These are phyloP conservation scores for Cyanocitta stelleri DNA, from an alignment of 2,113 vertebrate genomes.

Conservation along the genomic window DNA sequence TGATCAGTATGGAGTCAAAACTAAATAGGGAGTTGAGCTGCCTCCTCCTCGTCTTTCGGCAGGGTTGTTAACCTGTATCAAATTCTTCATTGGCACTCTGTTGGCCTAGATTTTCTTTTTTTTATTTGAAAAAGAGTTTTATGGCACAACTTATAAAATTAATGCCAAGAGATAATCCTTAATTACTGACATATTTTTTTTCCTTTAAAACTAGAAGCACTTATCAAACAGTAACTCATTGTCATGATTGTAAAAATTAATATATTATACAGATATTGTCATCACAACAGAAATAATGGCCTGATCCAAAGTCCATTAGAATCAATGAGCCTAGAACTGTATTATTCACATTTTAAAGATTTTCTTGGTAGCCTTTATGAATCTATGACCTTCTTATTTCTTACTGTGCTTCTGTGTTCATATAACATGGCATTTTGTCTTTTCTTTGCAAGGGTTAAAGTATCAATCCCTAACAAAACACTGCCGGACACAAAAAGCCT, in stretches of 20 bases:
- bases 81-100: background rate
- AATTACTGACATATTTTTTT: conserved; percentile 29
- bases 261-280: background rate
- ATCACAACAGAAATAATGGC: conserved; percentile 8
- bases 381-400: background rate
- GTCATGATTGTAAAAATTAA: conserved; percentile 3
- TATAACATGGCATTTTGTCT: background rate
- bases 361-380: background rate
- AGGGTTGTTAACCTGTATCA: background rate
- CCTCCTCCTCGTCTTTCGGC: background rate
- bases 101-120: background rate
- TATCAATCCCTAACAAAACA: background rate
- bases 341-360: background rate
- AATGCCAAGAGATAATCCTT: conserved; percentile 12
- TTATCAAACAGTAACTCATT: conserved; percentile 22
- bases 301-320: background rate
- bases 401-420: background rate
- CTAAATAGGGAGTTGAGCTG: background rate
- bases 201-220: conserved; percentile 14
- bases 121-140: background rate
- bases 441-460: background rate
- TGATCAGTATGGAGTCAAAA: background rate
- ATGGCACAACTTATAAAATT: conserved; percentile 6
- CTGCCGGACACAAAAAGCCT: background rate
- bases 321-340: background rate